Evolutionary conservation across 1,140 invertebrate genomes (phyloP).

Genomic region (Oscheius sp.): DNA sequence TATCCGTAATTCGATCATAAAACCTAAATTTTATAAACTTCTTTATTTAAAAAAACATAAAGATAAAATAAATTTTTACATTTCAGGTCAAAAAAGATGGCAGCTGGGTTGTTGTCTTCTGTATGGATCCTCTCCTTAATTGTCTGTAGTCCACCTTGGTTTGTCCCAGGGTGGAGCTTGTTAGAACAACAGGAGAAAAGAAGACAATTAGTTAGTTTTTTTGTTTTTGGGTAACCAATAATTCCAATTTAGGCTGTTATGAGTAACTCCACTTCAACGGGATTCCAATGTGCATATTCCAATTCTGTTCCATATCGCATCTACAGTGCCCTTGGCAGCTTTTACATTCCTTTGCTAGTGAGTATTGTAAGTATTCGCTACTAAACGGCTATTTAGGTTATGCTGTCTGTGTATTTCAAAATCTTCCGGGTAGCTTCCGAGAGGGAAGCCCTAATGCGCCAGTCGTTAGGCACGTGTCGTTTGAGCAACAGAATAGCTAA

Average conservation of each 20-base stretch:
- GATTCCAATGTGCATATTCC: slow-evolving; percentile 54
- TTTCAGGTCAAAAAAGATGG: slow-evolving; percentile 56
- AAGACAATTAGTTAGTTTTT: slow-evolving; percentile 36
- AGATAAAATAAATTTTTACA: slow-evolving; percentile 19
- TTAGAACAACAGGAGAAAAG: slow-evolving; percentile 27
- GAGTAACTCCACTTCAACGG: slow-evolving; percentile 30
- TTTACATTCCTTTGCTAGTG: slow-evolving; percentile 59
- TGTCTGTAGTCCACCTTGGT: slow-evolving; percentile 59
- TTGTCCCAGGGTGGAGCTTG: slow-evolving; percentile 51
- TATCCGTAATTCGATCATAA: too few relatives aligned
- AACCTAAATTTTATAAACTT: neutral
- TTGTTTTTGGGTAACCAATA: neutral
- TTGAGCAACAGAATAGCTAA: slow-evolving; percentile 57
- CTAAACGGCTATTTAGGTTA: slow-evolving; percentile 42
- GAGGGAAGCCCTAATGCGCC: slow-evolving; percentile 55
- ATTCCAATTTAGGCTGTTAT: slow-evolving; percentile 1
- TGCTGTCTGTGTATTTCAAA: slow-evolving; percentile 61
- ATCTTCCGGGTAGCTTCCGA: slow-evolving; percentile 61
- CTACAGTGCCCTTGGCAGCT: slow-evolving; percentile 57
- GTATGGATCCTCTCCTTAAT: slow-evolving; percentile 53
- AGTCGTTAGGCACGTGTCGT: slow-evolving; percentile 57
- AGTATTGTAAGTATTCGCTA: slow-evolving; percentile 30
- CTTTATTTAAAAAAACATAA: slow-evolving; percentile 5
- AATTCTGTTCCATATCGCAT: slow-evolving; percentile 59
- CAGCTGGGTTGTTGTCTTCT: slow-evolving; percentile 49